Evolutionary conservation across 2,888 invertebrate species (phyloP).

Genomic region (Calephelis perditalis): DNA sequence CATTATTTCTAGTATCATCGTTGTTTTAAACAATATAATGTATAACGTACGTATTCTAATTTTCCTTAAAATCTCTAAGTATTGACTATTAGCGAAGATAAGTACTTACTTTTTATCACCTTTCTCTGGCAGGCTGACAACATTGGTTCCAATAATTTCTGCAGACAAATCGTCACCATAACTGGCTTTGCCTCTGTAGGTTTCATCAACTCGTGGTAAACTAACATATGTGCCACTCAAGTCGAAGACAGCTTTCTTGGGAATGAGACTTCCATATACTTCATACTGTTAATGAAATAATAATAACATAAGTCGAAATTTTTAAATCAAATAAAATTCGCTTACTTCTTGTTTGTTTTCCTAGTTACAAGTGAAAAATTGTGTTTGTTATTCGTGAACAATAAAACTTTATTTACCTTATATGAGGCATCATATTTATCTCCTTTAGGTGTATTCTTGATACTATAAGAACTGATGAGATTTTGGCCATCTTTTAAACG

Average conservation of each 20-base stretch:
- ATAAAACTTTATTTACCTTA: constrained; percentile 41
- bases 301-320: too few species aligned
- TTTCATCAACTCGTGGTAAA: constrained; percentile 45
- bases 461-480: constrained; percentile 43
- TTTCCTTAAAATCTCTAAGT: too few species aligned
- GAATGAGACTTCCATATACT: constrained; percentile 51
- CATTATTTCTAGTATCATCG: too few species aligned
- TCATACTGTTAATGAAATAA: constrained; percentile 42
- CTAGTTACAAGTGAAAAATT: not conserved
- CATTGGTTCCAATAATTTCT: constrained; percentile 60
- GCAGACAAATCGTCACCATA: constrained; percentile 61
- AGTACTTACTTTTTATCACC: constrained; percentile 55
- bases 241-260: constrained; percentile 45
- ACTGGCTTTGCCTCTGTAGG: constrained; percentile 56
- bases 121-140: constrained; percentile 44
- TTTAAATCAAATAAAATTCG: too few species aligned
- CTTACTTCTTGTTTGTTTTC: not conserved
- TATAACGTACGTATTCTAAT: too few species aligned
- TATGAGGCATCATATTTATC: constrained; percentile 47
- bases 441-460: constrained; percentile 50
- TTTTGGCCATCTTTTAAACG: constrained; percentile 55
- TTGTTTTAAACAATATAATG: constrained; percentile 11
- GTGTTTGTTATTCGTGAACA: not conserved
- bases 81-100: too few species aligned
- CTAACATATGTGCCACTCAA: constrained; percentile 40